phyloP scores from a whole-genome alignment of 2,888 invertebrate species.

The Leucophora obtusa region DNA sequence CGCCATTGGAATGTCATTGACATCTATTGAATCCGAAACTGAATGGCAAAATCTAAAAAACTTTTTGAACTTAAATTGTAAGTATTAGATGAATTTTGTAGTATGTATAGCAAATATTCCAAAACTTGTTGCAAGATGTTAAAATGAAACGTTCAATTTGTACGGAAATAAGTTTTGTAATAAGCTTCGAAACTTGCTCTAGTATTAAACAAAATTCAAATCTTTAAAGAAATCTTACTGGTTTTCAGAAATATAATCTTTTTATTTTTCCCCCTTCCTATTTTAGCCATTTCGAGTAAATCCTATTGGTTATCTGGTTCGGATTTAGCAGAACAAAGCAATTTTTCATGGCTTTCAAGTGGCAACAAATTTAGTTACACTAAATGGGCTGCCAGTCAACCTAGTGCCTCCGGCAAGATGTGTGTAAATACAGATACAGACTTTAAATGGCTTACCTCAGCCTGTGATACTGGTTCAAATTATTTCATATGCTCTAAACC shows the following conservation, averaged over 20 bases:
- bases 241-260: background rate
- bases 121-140: too few species aligned
- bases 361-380: conserved; percentile 62
- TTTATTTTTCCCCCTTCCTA: background rate
- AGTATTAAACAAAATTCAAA: too few species aligned
- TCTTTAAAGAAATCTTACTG: too few species aligned
- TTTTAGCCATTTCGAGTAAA: background rate
- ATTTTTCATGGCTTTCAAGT: conserved; percentile 65
- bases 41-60: conserved; percentile 33
- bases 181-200: too few species aligned
- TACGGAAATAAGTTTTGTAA: too few species aligned
- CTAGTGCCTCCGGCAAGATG: background rate
- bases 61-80: background rate
- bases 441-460: conserved; percentile 60
- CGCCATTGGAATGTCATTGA: conserved; percentile 55
- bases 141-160: too few species aligned
- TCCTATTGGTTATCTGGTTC: conserved; percentile 67
- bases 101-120: background rate
- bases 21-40: conserved; percentile 45
- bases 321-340: conserved; percentile 41
- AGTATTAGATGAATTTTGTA: background rate
- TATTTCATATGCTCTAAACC: conserved; percentile 66
- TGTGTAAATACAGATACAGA: conserved; percentile 57
- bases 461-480: conserved; percentile 31
- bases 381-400: conserved; percentile 50